Evolutionary conservation across 2,113 vertebrate genomes (phyloP), one percentile per base, ranked within the genome.

Genomic region (Dromiciops gliroides): DNA sequence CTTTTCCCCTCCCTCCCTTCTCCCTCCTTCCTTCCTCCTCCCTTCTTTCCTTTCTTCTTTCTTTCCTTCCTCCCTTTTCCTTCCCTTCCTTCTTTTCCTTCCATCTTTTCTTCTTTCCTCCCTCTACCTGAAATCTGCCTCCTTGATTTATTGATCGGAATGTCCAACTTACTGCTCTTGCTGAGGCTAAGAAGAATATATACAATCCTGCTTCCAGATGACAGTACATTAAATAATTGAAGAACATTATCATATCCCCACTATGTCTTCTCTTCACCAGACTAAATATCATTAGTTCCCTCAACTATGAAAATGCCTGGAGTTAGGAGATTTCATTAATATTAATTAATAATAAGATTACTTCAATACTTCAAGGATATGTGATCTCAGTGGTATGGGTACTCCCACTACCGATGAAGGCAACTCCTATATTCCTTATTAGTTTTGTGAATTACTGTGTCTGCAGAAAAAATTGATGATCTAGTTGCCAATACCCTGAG

Each of bases 341-440:
- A 75, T n/a, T 75, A 75, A 75, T 75, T 75, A 75, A n/a, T 75
- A n/a, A 75, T 22, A 75, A n/a, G 60, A 75, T 75, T 75, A 75
- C 60, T 75, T 75, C 37, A 75, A n/a, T 75, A n/a, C 5, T 75
- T 75, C 12, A 75, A 75, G 37, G 37, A 75, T n/a, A n/a, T 75
- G 31, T n/a, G 60, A 75, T 75, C 60, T n/a, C 60, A 75, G 60
- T n/a, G 60, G 60, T n/a, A 75, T n/a, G 14, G 60, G 31, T n/a
- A n/a, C 4, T 75, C 37, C 60, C 14, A n/a, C 60, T 75, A n/a
- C 14, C 4, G n/a, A n/a, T n/a, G 37, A n/a, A 75, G 6, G 5
- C 56, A 60, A 60, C 10, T 5, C 37, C 37, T 19, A 75, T n/a
- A 75, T 19, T n/a, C 31, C 14, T 75, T n/a, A n/a, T n/a, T n/a